phyloP scores from a whole-genome alignment of 2,888 invertebrate species.

The Erebia aethiops region DNA sequence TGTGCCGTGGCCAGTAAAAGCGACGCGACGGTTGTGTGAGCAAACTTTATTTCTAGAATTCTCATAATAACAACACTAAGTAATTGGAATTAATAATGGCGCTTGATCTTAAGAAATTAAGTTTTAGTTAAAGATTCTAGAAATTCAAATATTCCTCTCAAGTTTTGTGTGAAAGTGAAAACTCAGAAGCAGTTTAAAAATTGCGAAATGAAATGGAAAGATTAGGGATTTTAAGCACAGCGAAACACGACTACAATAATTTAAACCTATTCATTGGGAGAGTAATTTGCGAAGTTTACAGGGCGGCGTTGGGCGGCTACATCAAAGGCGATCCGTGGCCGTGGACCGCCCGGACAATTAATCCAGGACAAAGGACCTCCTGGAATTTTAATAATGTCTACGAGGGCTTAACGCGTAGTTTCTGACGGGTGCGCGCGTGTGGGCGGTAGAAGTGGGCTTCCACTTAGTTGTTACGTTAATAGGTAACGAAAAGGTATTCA shows the following conservation, averaged over 20 bases:
- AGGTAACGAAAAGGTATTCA: neutral
- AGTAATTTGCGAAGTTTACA: constrained; percentile 29
- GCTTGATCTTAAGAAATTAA: too few relatives aligned
- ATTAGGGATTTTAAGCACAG: neutral
- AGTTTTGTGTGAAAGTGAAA: neutral
- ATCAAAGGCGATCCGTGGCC: constrained; percentile 35
- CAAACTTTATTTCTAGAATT: too few relatives aligned
- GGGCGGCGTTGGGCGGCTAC: constrained; percentile 21
- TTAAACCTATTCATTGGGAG: constrained; percentile 19
- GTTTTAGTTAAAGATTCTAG: too few relatives aligned
- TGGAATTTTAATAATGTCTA: constrained; percentile 41
- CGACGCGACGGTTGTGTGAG: too few relatives aligned
- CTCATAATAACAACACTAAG: too few relatives aligned
- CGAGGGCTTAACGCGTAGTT: constrained; percentile 17
- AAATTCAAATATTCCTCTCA: too few relatives aligned
- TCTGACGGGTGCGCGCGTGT: neutral
- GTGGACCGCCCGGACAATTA: constrained; percentile 30
- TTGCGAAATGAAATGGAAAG: neutral
- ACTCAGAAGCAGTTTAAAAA: neutral
- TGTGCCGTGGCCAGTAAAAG: too few relatives aligned
- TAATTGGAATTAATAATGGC: too few relatives aligned
- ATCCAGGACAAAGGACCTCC: constrained; percentile 33
- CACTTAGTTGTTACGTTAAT: constrained; percentile 9
- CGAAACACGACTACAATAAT: neutral
- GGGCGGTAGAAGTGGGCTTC: neutral